Conservation (phyloP, 2,888 invertebrate species). For the Ormyrus nitidulus region DNA sequence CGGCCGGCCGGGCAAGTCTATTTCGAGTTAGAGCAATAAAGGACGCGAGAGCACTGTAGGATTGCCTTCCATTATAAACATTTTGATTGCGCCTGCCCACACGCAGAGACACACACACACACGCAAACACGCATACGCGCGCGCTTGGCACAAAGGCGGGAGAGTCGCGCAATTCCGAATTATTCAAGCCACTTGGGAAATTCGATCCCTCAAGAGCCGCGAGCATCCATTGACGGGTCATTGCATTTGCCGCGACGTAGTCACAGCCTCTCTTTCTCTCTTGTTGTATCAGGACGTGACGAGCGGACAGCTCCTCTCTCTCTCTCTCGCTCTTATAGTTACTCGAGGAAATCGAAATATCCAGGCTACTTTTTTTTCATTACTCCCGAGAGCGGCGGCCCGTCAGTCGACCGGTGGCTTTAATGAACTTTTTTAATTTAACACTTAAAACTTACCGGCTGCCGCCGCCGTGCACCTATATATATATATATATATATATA, state of each 20-base stretch:
- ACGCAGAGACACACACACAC: neutral
- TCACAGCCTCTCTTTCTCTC: neutral
- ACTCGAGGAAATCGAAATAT: slow-evolving; percentile 47
- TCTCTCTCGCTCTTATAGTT: neutral
- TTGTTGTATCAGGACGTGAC: neutral
- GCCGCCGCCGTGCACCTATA: too few relatives aligned
- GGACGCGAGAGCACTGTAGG: slow-evolving; percentile 3
- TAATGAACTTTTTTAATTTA: slow-evolving; percentile 53
- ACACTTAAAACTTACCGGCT: slow-evolving; percentile 25
- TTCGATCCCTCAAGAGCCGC: slow-evolving; percentile 24
- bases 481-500: too few relatives aligned
- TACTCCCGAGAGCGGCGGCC: slow-evolving; percentile 17
- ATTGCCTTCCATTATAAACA: slow-evolving; percentile 36
- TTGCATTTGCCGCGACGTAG: slow-evolving; percentile 21
- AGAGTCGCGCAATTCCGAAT: slow-evolving; percentile 22
- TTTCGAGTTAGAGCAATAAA: slow-evolving; percentile 9
- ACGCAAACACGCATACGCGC: too few relatives aligned
- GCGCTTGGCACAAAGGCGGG: neutral
- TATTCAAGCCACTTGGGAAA: slow-evolving; percentile 39
- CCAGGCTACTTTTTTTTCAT: slow-evolving; percentile 32
- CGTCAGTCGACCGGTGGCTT: slow-evolving; percentile 12
- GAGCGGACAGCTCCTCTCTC: neutral
- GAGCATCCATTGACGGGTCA: slow-evolving; percentile 32
- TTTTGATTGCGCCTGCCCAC: slow-evolving; percentile 23
- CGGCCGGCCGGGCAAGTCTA: too few relatives aligned